A percentile compares a stretch with the other conserved stretches of the same genome.
Conservation (phyloP, 2,888 invertebrate species). For the Drosophila barbarae region DNA sequence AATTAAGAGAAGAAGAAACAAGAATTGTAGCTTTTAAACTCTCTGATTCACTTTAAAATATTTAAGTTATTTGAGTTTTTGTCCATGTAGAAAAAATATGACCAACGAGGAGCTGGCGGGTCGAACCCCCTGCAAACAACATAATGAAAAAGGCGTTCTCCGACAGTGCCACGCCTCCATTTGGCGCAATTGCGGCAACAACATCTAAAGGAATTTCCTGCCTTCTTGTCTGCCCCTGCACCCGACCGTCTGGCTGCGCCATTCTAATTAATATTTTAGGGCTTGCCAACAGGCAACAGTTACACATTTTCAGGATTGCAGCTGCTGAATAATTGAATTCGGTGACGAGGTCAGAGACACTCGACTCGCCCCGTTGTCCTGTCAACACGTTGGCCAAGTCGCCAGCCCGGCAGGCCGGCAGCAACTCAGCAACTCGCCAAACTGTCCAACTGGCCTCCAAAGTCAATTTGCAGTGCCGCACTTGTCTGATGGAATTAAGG, state of each 20-base stretch:
- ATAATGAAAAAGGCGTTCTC: constrained; percentile 55
- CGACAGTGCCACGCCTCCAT: constrained; percentile 42
- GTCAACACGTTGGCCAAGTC: constrained; percentile 36
- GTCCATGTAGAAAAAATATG: not conserved
- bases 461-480: constrained; percentile 47
- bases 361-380: constrained; percentile 23
- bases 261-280: constrained; percentile 67
- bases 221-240: not conserved
- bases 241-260: constrained; percentile 32
- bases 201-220: constrained; percentile 33
- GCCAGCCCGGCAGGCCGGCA: not conserved
- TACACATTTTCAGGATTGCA: constrained; percentile 36
- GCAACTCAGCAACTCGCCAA: constrained; percentile 16
- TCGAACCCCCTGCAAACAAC: constrained; percentile 34
- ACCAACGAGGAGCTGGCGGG: not conserved
- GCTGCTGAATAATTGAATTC: constrained; percentile 59
- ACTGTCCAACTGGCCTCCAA: constrained; percentile 33
- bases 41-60: not conserved
- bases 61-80: not conserved
- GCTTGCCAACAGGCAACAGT: constrained; percentile 45
- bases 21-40: not conserved
- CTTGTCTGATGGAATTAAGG: constrained; percentile 44
- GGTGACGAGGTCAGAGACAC: constrained; percentile 43
- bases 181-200: constrained; percentile 45
- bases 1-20: not conserved